Evolutionary conservation across 1,140 invertebrate genomes (phyloP), one percentile per base, ranked within the genome.

Genomic region (Bilobella aurantiaca): DNA sequence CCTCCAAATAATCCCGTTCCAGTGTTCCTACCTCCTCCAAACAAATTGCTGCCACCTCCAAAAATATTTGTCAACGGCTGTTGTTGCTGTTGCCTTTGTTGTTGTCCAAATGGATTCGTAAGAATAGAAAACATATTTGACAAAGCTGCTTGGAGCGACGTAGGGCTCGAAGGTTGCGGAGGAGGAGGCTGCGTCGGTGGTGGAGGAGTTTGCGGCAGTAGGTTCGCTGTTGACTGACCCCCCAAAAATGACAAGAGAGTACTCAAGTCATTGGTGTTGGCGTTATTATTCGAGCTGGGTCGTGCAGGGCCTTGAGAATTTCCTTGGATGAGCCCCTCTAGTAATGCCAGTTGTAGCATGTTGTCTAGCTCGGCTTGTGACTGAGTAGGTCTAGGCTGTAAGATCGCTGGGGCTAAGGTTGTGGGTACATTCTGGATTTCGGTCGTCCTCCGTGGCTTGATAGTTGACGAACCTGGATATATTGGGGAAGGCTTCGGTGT

Each of bases 351-450:
- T 31, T 65, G 58, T 1, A 63, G 47, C 27, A 69, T n/a, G 47
- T 57, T 65, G 31, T 69, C 62, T 14, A 62, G 32, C 23, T 57
- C 29, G 3, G 59, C 25, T 23, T 57, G 63, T 60, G 42, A 18
- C 65, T 60, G 21, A 3, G 67, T 61, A n/a, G 58, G 31, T 8
- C 59, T 60, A 16, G 31, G 32, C 21, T 23, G n/a, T 21, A 21
- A 8, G 5, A 32, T 12, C 8, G 5, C 5, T 8, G 12, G 58
- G 14, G 49, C 23, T 53, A 23, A 5, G 12, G 49, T 53, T 23
- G 12, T 53, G 25, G 27, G 53, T 30, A 8, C 21, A 8, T 29
- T n/a, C 30, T 27, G 25, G 18, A 29, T 28, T 32, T 21, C 14
- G 8, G 34, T n/a, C 32, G 62, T 53, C 3, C 2, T 42, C 18